Conservation (phyloP, 2,888 invertebrate species). For the Drosophila aldrichi region DNA sequence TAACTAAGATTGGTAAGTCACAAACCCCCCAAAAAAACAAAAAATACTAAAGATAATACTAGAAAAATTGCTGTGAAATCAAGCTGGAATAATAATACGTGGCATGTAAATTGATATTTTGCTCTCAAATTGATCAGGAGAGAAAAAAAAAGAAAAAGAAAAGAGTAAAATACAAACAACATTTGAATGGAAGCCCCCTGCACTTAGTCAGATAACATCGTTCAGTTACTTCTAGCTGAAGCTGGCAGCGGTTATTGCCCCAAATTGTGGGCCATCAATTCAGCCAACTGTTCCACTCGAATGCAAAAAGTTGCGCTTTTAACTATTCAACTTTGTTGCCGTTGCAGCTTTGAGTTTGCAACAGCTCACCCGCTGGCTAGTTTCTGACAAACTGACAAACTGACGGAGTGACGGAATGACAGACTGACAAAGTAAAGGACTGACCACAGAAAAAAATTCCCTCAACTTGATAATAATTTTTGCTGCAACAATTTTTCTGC, state of each 20-base stretch:
- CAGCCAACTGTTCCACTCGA: slow-evolving; percentile 55
- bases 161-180: no score
- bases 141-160: neutral
- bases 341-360: slow-evolving; percentile 12
- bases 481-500: slow-evolving; percentile 45
- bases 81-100: neutral
- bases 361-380: slow-evolving; percentile 13
- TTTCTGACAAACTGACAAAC: slow-evolving; percentile 12
- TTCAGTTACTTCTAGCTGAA: slow-evolving; percentile 1
- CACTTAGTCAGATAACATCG: slow-evolving; percentile 21
- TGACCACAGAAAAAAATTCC: slow-evolving; percentile 40
- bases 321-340: slow-evolving; percentile 67
- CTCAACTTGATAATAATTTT: slow-evolving; percentile 76
- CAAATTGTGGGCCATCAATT: slow-evolving; percentile 44
- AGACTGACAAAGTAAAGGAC: slow-evolving; percentile 19
- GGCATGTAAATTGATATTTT: neutral
- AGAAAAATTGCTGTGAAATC: neutral
- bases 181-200: slow-evolving; percentile 2
- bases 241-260: slow-evolving; percentile 42
- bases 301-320: slow-evolving; percentile 56
- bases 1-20: neutral
- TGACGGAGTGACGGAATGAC: slow-evolving; percentile 20
- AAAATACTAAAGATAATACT: neutral
- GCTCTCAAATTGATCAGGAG: neutral
- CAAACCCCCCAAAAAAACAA: no score